These are phyloP conservation scores for Sitta europaea DNA, from an alignment of 2,113 vertebrate genomes.

Conservation along the genomic window DNA sequence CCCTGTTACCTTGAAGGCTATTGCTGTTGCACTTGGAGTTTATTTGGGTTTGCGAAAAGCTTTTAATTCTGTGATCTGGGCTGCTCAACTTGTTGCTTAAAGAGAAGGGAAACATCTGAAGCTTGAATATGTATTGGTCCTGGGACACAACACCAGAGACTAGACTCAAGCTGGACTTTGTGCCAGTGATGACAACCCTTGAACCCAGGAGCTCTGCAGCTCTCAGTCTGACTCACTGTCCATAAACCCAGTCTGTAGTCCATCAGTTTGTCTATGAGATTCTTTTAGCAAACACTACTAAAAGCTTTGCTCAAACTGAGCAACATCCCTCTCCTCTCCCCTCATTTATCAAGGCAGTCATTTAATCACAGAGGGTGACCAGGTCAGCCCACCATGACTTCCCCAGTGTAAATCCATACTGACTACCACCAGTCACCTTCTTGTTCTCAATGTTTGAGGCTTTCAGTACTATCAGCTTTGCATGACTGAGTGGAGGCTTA, in stretches of 20 bases:
- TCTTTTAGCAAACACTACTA: neutral
- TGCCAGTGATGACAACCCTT: neutral
- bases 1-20: neutral
- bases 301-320: neutral
- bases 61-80: neutral
- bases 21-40: neutral
- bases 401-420: neutral
- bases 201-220: neutral
- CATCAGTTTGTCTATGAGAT: neutral
- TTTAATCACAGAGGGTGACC: neutral
- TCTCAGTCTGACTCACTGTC: accelerated
- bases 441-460: neutral
- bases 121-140: neutral
- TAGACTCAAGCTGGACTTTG: neutral
- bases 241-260: neutral
- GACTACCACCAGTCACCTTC: neutral
- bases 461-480: neutral
- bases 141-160: accelerated
- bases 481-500: neutral
- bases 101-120: neutral
- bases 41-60: neutral
- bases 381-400: neutral
- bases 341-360: neutral
- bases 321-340: neutral
- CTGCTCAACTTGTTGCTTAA: neutral